Evolutionary conservation across 37 sponge, comb jelly and placozoan species (phyloP), one percentile per base, ranked within the genome.

Genomic region (Eunapius fragilis): DNA sequence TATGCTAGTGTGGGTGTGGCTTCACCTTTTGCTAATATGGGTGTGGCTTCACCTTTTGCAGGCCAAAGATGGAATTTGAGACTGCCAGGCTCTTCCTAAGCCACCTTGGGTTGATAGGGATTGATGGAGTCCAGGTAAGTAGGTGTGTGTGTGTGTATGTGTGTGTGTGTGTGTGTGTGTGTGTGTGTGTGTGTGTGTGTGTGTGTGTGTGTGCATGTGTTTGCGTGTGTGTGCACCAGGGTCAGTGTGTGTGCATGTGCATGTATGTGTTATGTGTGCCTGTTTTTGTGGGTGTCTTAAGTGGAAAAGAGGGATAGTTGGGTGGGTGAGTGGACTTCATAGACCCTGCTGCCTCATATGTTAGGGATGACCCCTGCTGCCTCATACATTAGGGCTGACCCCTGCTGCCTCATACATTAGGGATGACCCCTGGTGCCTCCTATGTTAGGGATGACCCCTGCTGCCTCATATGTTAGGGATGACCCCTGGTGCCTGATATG

Each of bases 41-140:
- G 30, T 82, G 6, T 72, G 3, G 2, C 72, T 71, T 73, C 12
- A 33, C 41, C 72, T 14, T 26, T 76, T n/a, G 47, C 84, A 93
- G 93, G 36, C 35, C 85, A 27, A 72, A 76, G 70, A 67, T 76
- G n/a, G 24, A 19, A 9, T 85, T 91, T 25, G 71, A 87, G 27
- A 95, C 96, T 32, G 90, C 90, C 10, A 45, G 96, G 10, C 58
- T 95, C 26, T 72, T 95, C 36, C 77, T 95, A 12, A 84, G 82
- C 27, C 96, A 95, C 69, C 48, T 95, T 0, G 87, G 96, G 2
- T 45, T 87, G 37, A 82, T 95, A 17, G 84, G 82, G 23, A 77
- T 90, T 10, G 93, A 92, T 28, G 45, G 71, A 22, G 24, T 94
- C 14, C 68, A 80, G 88, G 91, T 90, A 22, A 88, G 79, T n/a